Conservation (phyloP, 2,888 invertebrate genomes). For the Osmoderma eremita region DNA sequence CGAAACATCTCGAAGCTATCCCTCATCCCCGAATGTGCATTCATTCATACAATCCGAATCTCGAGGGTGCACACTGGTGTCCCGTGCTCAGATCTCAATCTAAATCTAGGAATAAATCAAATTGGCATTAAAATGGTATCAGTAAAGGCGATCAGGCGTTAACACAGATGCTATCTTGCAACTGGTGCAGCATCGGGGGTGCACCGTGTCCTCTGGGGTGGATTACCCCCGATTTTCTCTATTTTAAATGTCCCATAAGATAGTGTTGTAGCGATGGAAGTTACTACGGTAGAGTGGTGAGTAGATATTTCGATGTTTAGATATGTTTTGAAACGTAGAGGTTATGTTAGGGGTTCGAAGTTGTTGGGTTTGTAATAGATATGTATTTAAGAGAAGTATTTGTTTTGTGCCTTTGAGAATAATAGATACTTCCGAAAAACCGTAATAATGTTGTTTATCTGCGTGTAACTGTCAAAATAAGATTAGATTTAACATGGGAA, state of each 20-base stretch:
- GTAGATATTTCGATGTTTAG: constrained; percentile 38
- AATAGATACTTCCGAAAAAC: no score
- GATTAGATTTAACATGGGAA: no score
- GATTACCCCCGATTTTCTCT: constrained; percentile 9
- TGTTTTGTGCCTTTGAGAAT: no score
- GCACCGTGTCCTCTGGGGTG: constrained; percentile 6
- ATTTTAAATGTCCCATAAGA: constrained; percentile 33
- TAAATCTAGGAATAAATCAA: constrained; percentile 59
- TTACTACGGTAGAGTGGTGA: neutral
- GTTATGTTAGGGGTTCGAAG: no score
- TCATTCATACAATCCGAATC: no score
- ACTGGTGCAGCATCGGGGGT: neutral
- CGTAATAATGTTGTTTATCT: no score
- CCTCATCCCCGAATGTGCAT: no score
- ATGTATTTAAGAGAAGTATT: no score
- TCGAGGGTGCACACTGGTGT: neutral
- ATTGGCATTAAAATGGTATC: constrained; percentile 61
- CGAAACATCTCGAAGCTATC: no score
- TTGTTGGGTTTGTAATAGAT: no score
- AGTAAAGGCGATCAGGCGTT: constrained; percentile 60
- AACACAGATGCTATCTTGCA: constrained; percentile 61
- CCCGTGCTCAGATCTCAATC: constrained; percentile 44
- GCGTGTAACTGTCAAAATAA: no score
- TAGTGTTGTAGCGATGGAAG: constrained; percentile 1
- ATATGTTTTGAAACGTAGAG: neutral